phyloP scores from a whole-genome alignment of 2,888 invertebrate genomes.

The Stenodema calcarata region DNA sequence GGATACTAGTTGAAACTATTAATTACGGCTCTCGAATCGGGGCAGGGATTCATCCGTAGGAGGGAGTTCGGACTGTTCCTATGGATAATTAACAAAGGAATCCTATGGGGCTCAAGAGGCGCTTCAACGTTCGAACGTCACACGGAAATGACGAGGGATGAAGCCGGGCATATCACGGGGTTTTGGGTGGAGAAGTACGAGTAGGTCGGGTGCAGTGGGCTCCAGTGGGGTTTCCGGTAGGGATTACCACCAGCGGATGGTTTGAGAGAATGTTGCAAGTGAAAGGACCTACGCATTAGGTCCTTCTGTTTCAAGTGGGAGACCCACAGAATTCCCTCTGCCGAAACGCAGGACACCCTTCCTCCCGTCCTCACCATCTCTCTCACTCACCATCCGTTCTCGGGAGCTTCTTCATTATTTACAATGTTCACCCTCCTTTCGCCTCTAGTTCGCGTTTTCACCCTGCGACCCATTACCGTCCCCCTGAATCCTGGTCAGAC shows the following conservation, averaged over 20 bases:
- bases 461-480: not conserved
- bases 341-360: not conserved
- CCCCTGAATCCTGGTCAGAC: not conserved
- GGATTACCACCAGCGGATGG: not conserved
- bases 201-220: not conserved
- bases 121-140: not conserved
- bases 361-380: not conserved
- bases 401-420: constrained; percentile 10
- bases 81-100: not conserved
- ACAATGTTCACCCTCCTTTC: not conserved
- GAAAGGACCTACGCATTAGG: constrained; percentile 36
- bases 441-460: not conserved
- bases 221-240: constrained; percentile 8
- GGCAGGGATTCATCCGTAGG: not conserved
- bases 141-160: not conserved
- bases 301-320: constrained; percentile 23
- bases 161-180: not conserved
- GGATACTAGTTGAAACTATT: constrained; percentile 16
- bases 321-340: not conserved
- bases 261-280: not conserved
- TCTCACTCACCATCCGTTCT: not conserved
- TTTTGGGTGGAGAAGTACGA: not conserved
- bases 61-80: not conserved
- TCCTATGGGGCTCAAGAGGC: not conserved
- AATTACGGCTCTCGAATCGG: not conserved